Evolutionary conservation across 2,113 vertebrate genomes (phyloP).

Genomic region (Neotragus moschatus): DNA sequence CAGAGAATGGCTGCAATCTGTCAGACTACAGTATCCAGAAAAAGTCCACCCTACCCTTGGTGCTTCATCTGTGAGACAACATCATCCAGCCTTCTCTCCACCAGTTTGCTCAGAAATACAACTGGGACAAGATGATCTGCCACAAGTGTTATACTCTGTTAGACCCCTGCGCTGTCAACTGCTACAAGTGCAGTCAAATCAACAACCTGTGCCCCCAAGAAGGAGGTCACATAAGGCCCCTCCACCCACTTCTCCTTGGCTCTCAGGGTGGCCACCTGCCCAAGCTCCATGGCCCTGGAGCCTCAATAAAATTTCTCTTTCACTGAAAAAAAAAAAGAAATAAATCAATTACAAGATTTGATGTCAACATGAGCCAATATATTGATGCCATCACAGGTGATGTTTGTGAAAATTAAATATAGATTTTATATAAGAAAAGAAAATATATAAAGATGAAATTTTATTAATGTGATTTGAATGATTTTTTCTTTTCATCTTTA

Average conservation of each 20-base stretch:
- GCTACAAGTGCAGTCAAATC: constrained; percentile 96
- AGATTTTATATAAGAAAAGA: background rate
- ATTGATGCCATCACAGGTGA: background rate
- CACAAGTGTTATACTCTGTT: constrained; percentile 97
- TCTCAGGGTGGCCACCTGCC: background rate
- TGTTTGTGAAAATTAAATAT: background rate
- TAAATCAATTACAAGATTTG: background rate
- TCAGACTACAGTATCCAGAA: background rate
- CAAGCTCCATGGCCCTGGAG: rapidly evolving
- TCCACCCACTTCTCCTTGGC: background rate
- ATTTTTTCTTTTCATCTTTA: background rate
- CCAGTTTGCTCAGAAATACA: constrained; percentile 97
- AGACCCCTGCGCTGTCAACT: constrained; percentile 94
- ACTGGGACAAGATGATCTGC: constrained; percentile 99
- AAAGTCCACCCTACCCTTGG: constrained; percentile 94
- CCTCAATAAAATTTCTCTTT: constrained; percentile 68
- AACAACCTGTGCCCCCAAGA: constrained; percentile 98
- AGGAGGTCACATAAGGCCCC: constrained; percentile 94
- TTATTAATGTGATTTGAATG: background rate
- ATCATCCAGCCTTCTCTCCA: constrained; percentile 97
- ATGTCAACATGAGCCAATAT: background rate
- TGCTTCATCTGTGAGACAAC: constrained; percentile 93
- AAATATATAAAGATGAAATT: background rate
- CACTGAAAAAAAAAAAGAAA: background rate
- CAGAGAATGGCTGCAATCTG: background rate